phyloP scores from a whole-genome alignment of 2,113 vertebrate genomes.

The Aythya baeri region DNA sequence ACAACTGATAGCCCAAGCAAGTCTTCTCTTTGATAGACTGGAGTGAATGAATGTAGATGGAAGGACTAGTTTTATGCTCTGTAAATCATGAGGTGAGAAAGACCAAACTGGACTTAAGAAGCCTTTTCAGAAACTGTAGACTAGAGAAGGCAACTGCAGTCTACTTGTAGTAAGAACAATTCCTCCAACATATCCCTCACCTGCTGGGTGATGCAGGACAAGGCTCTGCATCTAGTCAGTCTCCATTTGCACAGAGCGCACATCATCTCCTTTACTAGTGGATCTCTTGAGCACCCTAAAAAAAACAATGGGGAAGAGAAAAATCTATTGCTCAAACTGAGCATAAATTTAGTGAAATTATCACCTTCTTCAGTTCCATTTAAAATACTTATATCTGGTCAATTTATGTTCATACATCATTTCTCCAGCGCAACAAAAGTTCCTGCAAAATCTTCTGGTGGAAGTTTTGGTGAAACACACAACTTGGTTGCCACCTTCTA shows the following conservation, averaged over 20 bases:
- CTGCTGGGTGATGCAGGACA: neutral
- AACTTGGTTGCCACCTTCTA: neutral
- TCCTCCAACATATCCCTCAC: neutral
- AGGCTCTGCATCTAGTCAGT: neutral
- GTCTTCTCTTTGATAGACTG: neutral
- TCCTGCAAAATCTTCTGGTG: neutral
- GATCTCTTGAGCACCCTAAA: neutral
- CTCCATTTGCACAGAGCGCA: neutral
- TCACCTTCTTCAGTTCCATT: slow-evolving; percentile 3
- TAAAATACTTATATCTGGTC: neutral
- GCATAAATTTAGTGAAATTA: neutral
- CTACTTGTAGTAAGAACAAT: neutral
- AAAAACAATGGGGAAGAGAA: neutral
- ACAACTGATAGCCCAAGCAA: fast-evolving
- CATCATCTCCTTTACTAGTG: neutral
- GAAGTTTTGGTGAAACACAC: neutral
- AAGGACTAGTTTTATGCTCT: neutral
- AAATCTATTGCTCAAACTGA: neutral
- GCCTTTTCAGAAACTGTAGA: neutral
- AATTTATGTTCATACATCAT: neutral
- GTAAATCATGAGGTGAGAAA: neutral
- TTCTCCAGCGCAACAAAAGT: slow-evolving; percentile 17
- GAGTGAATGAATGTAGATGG: neutral
- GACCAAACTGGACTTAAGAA: neutral
- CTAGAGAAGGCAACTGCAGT: neutral